A percentile compares a stretch with the other conserved stretches of the same genome.
phyloP scores from a whole-genome alignment of 35 echinoderm and acorn worm genomes.

The Heliocidaris erythrogramma region DNA sequence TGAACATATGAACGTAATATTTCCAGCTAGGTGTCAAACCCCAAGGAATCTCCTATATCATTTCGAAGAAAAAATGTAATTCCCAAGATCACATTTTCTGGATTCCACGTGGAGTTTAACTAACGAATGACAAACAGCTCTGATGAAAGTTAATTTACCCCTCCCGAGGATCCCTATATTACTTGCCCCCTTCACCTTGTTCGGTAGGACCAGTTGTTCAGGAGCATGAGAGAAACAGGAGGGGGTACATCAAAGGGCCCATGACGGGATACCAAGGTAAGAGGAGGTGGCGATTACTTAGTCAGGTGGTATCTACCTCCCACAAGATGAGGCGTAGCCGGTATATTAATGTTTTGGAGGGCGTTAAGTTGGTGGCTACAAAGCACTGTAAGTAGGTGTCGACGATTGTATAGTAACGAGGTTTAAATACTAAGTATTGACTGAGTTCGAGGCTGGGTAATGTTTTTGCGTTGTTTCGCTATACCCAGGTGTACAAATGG shows the following conservation, averaged over 20 bases:
- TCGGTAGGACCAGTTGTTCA: constrained; percentile 1
- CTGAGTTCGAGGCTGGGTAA: too few relatives aligned
- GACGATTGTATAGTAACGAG: too few relatives aligned
- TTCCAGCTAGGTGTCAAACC: neutral
- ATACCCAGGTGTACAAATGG: too few relatives aligned
- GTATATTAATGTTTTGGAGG: neutral
- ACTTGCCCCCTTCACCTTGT: neutral
- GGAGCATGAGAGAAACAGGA: neutral
- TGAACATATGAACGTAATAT: constrained; percentile 11
- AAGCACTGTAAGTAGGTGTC: too few relatives aligned
- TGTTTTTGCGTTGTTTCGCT: too few relatives aligned
- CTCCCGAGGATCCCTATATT: neutral
- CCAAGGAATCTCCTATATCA: neutral
- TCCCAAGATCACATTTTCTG: neutral
- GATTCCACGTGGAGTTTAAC: neutral
- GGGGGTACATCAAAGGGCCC: neutral
- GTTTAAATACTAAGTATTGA: too few relatives aligned
- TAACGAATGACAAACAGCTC: constrained; percentile 16
- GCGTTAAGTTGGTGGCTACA: neutral
- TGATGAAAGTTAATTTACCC: constrained; percentile 10
- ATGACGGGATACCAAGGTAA: neutral
- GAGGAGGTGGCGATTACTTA: neutral
- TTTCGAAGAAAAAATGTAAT: neutral
- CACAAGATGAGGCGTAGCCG: neutral
- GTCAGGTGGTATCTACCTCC: constrained; percentile 14